A percentile compares a stretch with the other conserved stretches of the same genome.
These are phyloP conservation scores for Tipula unca DNA, from an alignment of 2,888 invertebrate species.

Conservation along the genomic window DNA sequence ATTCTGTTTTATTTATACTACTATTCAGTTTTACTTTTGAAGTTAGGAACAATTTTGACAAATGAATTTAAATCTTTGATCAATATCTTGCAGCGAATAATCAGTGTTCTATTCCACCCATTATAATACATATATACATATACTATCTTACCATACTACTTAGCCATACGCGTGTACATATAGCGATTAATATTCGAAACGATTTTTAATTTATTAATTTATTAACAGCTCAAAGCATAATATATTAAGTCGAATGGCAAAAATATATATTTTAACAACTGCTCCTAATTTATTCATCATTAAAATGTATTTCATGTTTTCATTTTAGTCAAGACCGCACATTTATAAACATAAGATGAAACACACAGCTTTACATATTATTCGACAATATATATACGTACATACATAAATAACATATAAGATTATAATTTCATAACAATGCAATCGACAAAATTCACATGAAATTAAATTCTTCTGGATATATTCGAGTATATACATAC, in stretches of 20 bases:
- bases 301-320: neutral
- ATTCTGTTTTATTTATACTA: no score
- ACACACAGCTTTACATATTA: neutral
- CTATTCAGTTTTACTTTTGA: no score
- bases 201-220: neutral
- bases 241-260: neutral
- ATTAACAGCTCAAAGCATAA: neutral
- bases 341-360: neutral
- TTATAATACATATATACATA: no score
- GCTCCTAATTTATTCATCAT: neutral
- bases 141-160: neutral
- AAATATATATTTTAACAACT: neutral
- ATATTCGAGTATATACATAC: neutral
- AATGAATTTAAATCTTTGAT: no score
- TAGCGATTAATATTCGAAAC: neutral
- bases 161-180: no score
- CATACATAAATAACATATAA: neutral
- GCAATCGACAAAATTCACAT: conserved; percentile 2
- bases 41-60: no score
- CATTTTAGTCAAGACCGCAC: neutral
- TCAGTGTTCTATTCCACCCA: no score
- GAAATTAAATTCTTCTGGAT: neutral
- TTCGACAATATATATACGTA: neutral
- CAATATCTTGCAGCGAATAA: no score
- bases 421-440: neutral